Percentiles rank a stretch among this genome's conserved stretches.
Conservation (phyloP, 2,888 invertebrate genomes). For the Agonopterix heracliana region DNA sequence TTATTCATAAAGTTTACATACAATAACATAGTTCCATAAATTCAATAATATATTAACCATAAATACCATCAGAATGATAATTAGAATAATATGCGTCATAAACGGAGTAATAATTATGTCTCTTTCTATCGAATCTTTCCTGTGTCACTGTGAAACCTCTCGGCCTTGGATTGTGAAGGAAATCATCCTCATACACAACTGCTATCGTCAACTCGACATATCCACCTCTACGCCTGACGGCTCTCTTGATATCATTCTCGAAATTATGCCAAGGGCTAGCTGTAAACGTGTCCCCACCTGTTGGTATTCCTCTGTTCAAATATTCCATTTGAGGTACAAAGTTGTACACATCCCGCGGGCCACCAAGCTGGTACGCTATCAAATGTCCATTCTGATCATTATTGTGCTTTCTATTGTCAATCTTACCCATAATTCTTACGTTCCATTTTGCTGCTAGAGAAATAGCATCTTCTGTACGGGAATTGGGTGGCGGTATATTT, state of each 20-base stretch:
- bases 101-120: neutral
- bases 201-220: neutral
- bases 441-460: neutral
- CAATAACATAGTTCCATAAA: too few species aligned
- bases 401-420: neutral
- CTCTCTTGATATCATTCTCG: too few species aligned
- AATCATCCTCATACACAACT: neutral
- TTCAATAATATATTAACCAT: too few species aligned
- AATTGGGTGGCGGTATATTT: neutral
- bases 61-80: neutral
- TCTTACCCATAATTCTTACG: neutral
- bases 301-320: neutral
- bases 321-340: neutral
- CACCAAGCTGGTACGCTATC: neutral
- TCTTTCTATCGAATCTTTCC: neutral
- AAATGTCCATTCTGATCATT: neutral
- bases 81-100: neutral
- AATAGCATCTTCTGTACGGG: neutral
- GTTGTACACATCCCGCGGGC: neutral
- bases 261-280: too few species aligned
- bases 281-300: neutral
- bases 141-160: neutral
- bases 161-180: neutral
- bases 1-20: too few species aligned
- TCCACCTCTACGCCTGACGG: too few species aligned